Conservation (phyloP, 1,140 invertebrate species). For the Venturia canescens region DNA sequence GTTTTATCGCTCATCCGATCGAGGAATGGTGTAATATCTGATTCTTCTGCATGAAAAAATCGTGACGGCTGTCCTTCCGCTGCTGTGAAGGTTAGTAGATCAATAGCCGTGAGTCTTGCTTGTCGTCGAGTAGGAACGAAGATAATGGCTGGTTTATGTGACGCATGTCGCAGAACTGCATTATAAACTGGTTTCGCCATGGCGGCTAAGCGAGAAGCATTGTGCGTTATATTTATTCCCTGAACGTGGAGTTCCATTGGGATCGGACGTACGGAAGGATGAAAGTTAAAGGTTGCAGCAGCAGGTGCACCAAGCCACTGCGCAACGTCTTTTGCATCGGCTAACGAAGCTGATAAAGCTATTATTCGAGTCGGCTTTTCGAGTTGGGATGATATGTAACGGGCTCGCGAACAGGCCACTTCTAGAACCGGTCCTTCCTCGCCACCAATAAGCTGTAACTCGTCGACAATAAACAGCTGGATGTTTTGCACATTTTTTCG, state of each 20-base stretch:
- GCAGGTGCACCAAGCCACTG: slow-evolving; percentile 97
- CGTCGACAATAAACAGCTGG: slow-evolving; percentile 98
- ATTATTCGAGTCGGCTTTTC: slow-evolving; percentile 96
- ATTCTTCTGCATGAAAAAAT: slow-evolving; percentile 93
- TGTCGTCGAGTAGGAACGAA: slow-evolving; percentile 98
- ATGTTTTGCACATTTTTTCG: slow-evolving; percentile 98
- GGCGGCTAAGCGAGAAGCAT: slow-evolving; percentile 94
- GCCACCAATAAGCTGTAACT: slow-evolving; percentile 94
- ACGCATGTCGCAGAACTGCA: slow-evolving; percentile 91
- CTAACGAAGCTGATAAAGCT: slow-evolving; percentile 95
- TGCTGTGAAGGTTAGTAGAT: slow-evolving; percentile 94
- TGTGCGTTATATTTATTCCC: slow-evolving; percentile 98
- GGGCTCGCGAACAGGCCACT: slow-evolving; percentile 97
- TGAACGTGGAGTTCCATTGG: slow-evolving; percentile 96
- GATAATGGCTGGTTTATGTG: slow-evolving; percentile 94
- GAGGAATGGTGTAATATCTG: slow-evolving; percentile 92
- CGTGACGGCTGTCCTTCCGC: slow-evolving; percentile 90
- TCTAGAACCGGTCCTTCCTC: slow-evolving; percentile 96
- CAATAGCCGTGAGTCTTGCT: slow-evolving; percentile 95
- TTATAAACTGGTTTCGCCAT: slow-evolving; percentile 99
- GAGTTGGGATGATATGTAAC: slow-evolving; percentile 98
- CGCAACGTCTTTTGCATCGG: slow-evolving; percentile 96
- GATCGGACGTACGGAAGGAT: slow-evolving; percentile 96
- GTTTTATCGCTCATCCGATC: slow-evolving; percentile 93
- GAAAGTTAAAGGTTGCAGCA: slow-evolving; percentile 98